A percentile compares a stretch with the other conserved stretches of the same genome.
These are phyloP conservation scores for Drepanosiphum platanoidis DNA, from an alignment of 2,888 invertebrate species.

Conservation along the genomic window DNA sequence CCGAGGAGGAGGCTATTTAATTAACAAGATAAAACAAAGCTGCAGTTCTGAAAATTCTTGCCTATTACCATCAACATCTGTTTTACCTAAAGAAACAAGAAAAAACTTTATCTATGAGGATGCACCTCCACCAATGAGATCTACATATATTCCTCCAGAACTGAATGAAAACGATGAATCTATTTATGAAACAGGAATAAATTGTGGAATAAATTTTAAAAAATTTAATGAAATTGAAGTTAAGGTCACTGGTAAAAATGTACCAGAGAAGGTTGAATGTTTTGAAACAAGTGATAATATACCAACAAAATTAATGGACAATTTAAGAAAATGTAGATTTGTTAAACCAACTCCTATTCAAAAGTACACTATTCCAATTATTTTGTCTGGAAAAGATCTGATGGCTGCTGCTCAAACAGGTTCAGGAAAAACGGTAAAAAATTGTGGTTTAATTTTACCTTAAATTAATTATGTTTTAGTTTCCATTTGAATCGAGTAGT, in stretches of 20 bases:
- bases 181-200: conserved; percentile 46
- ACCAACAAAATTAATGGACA: conserved; percentile 67
- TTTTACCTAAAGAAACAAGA: background rate
- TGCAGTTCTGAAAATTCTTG: background rate
- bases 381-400: conserved; percentile 70
- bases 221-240: conserved; percentile 38
- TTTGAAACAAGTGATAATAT: conserved; percentile 69
- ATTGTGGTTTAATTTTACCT: conserved; percentile 1
- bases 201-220: conserved; percentile 42
- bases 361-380: conserved; percentile 71
- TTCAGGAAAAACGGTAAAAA: conserved; percentile 72
- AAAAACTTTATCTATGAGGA: background rate
- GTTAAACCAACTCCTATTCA: conserved; percentile 72
- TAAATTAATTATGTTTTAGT: too few species aligned
- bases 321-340: conserved; percentile 69
- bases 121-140: background rate
- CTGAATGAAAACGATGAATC: conserved; percentile 30
- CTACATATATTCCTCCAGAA: conserved; percentile 42
- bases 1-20: background rate
- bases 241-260: conserved; percentile 65
- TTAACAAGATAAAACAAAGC: background rate
- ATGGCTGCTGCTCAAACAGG: conserved; percentile 75
- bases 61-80: background rate
- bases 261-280: conserved; percentile 64
- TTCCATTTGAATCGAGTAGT: too few species aligned